Conservation (phyloP, 2,797 vertebrate genomes). For the Nyctibius grandis region DNA sequence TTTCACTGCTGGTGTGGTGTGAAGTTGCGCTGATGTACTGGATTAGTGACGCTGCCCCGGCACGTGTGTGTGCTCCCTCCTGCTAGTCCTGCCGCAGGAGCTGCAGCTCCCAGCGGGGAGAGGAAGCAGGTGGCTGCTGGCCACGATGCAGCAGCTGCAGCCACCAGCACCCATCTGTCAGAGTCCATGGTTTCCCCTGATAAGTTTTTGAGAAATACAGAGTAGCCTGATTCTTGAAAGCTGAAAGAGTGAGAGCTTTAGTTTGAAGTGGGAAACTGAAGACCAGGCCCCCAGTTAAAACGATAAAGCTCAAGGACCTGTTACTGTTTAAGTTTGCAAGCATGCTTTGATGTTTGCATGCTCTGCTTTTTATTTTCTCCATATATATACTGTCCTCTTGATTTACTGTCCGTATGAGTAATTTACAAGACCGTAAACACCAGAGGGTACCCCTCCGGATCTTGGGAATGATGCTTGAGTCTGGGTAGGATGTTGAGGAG, state of each 20-base stretch:
- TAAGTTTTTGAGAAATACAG: neutral
- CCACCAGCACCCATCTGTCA: rapidly evolving
- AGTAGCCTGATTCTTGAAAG: neutral
- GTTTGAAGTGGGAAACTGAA: neutral
- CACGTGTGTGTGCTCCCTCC: neutral
- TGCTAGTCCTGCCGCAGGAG: neutral
- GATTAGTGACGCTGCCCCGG: neutral
- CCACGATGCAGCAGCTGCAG: neutral
- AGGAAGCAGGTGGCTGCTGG: neutral
- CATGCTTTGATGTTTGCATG: neutral
- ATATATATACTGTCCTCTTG: neutral
- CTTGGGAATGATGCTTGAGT: neutral
- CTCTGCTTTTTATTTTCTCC: neutral
- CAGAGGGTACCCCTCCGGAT: neutral
- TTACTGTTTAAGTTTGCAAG: neutral
- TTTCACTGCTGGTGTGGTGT: neutral
- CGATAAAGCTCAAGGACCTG: neutral
- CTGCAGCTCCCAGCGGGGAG: neutral
- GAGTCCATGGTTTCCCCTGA: neutral
- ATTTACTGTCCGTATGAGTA: neutral
- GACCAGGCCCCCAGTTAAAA: neutral
- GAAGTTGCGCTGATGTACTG: neutral
- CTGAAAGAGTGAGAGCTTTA: neutral
- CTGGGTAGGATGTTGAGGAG: neutral
- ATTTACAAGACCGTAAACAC: neutral